A percentile compares a stretch with the other conserved stretches of the same genome.
phyloP scores from a whole-genome alignment of 1,140 invertebrate species.

The Linepithema humile region DNA sequence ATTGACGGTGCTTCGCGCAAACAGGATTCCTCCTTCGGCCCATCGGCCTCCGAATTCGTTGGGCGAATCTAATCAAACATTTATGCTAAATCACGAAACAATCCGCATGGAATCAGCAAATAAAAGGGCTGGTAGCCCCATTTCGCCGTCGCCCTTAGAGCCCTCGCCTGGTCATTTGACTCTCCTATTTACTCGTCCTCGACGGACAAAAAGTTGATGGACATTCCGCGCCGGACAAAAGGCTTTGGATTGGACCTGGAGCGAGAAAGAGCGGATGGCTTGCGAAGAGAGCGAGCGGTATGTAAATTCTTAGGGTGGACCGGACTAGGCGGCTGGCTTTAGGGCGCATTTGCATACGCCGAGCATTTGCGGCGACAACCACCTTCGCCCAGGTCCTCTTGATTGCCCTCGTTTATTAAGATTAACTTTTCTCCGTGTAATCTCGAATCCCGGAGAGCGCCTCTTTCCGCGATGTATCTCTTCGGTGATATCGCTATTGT shows the following conservation, averaged over 20 bases:
- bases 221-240: constrained; percentile 81
- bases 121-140: constrained; percentile 81
- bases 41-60: constrained; percentile 55
- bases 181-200: constrained; percentile 77
- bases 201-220: constrained; percentile 77
- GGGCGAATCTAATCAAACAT: constrained; percentile 84
- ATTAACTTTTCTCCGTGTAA: constrained; percentile 84
- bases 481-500: constrained; percentile 21
- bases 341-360: constrained; percentile 82
- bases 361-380: constrained; percentile 79
- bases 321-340: constrained; percentile 65
- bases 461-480: constrained; percentile 30
- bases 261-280: constrained; percentile 27
- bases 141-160: constrained; percentile 79
- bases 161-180: constrained; percentile 84
- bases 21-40: constrained; percentile 56
- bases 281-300: constrained; percentile 65
- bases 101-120: constrained; percentile 85
- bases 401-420: constrained; percentile 85
- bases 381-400: constrained; percentile 68
- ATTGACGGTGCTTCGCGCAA: constrained; percentile 70
- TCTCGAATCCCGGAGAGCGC: constrained; percentile 66
- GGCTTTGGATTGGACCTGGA: constrained; percentile 68
- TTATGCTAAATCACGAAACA: constrained; percentile 86
- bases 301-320: constrained; percentile 81